phyloP scores from a whole-genome alignment of 2,888 invertebrate species.

The Troides helena region DNA sequence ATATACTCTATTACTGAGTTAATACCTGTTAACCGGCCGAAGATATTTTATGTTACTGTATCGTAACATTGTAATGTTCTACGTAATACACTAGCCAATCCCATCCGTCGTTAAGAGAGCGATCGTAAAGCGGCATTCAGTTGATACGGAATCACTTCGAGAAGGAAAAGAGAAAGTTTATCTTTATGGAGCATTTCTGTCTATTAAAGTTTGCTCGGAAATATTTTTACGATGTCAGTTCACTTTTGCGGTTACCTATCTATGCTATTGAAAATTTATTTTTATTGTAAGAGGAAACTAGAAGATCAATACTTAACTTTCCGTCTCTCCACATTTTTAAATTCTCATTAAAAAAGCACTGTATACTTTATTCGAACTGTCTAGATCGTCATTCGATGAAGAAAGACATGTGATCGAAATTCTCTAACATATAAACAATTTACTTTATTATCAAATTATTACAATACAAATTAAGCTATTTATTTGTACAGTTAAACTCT shows the following conservation, averaged over 20 bases:
- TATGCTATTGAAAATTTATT: neutral
- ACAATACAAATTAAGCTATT: too few relatives aligned
- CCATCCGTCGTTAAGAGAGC: slow-evolving; percentile 37
- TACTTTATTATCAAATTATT: too few relatives aligned
- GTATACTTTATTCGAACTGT: too few relatives aligned
- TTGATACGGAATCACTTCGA: slow-evolving; percentile 51
- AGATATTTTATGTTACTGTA: slow-evolving; percentile 17
- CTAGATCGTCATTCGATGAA: too few relatives aligned
- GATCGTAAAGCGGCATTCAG: slow-evolving; percentile 40
- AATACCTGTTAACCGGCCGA: slow-evolving; percentile 18
- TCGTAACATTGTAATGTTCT: slow-evolving; percentile 23
- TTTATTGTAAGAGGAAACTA: neutral
- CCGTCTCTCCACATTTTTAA: too few relatives aligned
- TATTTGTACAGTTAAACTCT: too few relatives aligned
- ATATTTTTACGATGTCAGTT: slow-evolving; percentile 46
- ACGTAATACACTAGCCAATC: slow-evolving; percentile 25
- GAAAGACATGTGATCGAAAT: too few relatives aligned
- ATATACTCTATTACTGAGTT: slow-evolving; percentile 2
- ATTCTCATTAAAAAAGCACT: too few relatives aligned
- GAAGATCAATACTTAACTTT: too few relatives aligned
- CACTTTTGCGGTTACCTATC: slow-evolving; percentile 38
- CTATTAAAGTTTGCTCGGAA: slow-evolving; percentile 52
- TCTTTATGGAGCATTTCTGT: slow-evolving; percentile 54
- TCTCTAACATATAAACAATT: too few relatives aligned
- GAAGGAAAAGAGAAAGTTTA: slow-evolving; percentile 50